These are phyloP conservation scores for Epinotia demarniana DNA, from an alignment of 2,888 invertebrate genomes.

Conservation along the genomic window DNA sequence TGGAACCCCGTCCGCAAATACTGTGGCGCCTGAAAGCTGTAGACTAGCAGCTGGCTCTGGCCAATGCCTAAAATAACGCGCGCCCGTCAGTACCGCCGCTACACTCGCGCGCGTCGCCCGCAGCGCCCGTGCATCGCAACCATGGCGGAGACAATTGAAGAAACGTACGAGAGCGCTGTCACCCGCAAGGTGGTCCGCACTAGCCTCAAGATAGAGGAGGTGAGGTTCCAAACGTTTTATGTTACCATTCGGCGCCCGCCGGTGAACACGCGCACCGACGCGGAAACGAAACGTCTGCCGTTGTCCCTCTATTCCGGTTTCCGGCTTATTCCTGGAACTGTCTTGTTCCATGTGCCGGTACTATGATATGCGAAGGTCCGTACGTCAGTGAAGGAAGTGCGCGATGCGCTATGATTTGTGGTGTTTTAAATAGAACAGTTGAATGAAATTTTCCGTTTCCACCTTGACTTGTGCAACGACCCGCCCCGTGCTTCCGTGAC, in stretches of 20 bases:
- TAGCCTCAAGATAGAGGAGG: slow-evolving; percentile 90
- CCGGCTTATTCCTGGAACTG: slow-evolving; percentile 69
- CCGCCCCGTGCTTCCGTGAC: slow-evolving; percentile 75
- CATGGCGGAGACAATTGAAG: slow-evolving; percentile 89
- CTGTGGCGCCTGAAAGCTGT: slow-evolving; percentile 48
- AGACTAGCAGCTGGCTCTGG: slow-evolving; percentile 54
- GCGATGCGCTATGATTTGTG: slow-evolving; percentile 74
- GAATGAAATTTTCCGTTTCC: slow-evolving; percentile 79
- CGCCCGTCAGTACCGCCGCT: slow-evolving; percentile 79
- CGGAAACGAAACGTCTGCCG: slow-evolving; percentile 49
- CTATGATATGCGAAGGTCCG: slow-evolving; percentile 68
- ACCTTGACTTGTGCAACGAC: slow-evolving; percentile 82
- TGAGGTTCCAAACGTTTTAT: slow-evolving; percentile 83
- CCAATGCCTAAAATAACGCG: slow-evolving; percentile 79
- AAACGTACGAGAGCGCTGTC: slow-evolving; percentile 88
- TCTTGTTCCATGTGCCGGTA: slow-evolving; percentile 52
- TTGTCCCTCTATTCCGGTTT: slow-evolving; percentile 59
- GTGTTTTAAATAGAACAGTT: slow-evolving; percentile 80
- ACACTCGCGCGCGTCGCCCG: slow-evolving; percentile 80
- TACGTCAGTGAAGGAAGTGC: slow-evolving; percentile 77
- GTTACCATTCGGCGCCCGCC: slow-evolving; percentile 65
- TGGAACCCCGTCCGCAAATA: slow-evolving; percentile 50
- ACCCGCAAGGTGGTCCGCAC: slow-evolving; percentile 88
- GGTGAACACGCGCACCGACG: slow-evolving; percentile 69
- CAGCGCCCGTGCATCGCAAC: slow-evolving; percentile 77